Evolutionary conservation across 2,797 vertebrate genomes (phyloP), one percentile per base, ranked within the genome.

Genomic region (Pygocentrus nattereri): DNA sequence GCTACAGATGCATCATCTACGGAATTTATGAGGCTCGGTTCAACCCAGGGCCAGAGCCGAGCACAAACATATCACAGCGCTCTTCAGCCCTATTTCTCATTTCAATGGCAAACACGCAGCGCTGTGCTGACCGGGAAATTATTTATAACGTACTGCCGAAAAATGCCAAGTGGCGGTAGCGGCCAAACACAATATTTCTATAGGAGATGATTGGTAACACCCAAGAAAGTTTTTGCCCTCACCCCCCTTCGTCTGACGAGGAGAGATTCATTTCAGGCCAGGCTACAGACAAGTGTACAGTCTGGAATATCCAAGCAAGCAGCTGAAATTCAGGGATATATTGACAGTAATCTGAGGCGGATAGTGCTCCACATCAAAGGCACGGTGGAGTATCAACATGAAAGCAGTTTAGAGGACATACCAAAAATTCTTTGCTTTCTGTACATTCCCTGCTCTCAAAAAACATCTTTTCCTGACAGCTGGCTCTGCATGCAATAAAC

Each of bases 1-100:
- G 90, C 91, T 92, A 92, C 90, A 93, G 90, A 93, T 92, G 91
- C 93, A 93, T 94, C 93, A 93, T 93, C 89, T 90, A 88, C 88
- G 90, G 92, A 93, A 95, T 94, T 95, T 94, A 95, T 91, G 93
- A 93, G 93, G 84, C 81, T 87, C 90, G 87, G 93, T 93, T 94
- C 92, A 94, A 91, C 86, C 88, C 91, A 89, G 90, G 94, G 93
- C 93, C 93, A 91, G 91, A 88, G 91, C 88, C 52, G 38, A 94
- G 92, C 92, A 91, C 92, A 92, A 93, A 94, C 92, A 93, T 90
- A 93, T 94, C 92, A 90, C 90, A 88, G 85, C 88, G 92, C 92
- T 93, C 76, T 92, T 93, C 91, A 85, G 89, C 88, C 54, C 11
- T 85, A 92, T 93, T 93, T 94, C 92, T 93, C 92, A 93, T 93